Evolutionary conservation across 2,888 invertebrate species (phyloP).

Genomic region (Cenopis cana): DNA sequence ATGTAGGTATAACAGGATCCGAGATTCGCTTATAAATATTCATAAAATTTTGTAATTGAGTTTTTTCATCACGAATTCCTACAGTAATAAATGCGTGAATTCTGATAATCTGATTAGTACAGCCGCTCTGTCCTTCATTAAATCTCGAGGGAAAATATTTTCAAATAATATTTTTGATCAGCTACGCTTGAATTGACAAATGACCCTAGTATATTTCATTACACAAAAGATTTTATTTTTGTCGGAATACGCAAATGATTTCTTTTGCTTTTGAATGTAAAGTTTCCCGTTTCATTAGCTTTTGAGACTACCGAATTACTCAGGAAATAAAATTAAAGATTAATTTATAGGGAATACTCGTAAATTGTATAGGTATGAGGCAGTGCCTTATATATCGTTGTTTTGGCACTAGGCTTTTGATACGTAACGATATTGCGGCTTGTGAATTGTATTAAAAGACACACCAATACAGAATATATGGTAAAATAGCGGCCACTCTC

Average conservation of each 20-base stretch:
- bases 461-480: no score
- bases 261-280: slow-evolving; percentile 20
- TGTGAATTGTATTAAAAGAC: slow-evolving; percentile 33
- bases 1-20: slow-evolving; percentile 16
- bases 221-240: slow-evolving; percentile 15
- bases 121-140: slow-evolving; percentile 13
- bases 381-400: slow-evolving; percentile 70
- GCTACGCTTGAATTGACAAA: slow-evolving; percentile 24
- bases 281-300: slow-evolving; percentile 26
- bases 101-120: slow-evolving; percentile 2
- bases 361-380: slow-evolving; percentile 56
- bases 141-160: slow-evolving; percentile 1
- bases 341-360: slow-evolving; percentile 19
- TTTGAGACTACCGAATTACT: slow-evolving; percentile 15
- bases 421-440: slow-evolving; percentile 46
- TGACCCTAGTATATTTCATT: slow-evolving; percentile 30
- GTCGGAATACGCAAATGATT: slow-evolving; percentile 2
- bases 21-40: slow-evolving; percentile 14
- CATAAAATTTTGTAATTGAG: background rate
- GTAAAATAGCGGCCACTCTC: no score
- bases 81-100: slow-evolving; percentile 17
- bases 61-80: slow-evolving; percentile 11
- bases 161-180: slow-evolving; percentile 5
- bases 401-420: slow-evolving; percentile 44
- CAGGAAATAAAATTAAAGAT: slow-evolving; percentile 31